Conservation (phyloP, 2,113 vertebrate species). For the Pungitius pungitius region DNA sequence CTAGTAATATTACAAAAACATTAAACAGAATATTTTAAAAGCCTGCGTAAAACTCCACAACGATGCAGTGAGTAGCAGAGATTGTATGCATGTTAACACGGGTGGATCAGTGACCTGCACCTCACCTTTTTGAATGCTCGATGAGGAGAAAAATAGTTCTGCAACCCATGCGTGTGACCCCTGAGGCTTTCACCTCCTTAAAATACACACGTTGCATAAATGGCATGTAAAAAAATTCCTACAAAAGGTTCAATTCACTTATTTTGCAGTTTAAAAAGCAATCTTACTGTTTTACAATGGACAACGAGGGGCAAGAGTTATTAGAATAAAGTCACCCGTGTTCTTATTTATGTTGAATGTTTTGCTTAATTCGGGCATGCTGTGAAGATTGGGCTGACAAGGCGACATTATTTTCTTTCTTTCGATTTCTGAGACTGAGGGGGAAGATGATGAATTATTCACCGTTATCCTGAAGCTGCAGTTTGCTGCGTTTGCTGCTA, state of each 20-base stretch:
- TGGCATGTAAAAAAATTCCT: not conserved
- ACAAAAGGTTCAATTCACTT: not conserved
- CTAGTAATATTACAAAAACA: not conserved
- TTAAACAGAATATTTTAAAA: slow-evolving; percentile 5
- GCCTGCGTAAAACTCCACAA: not conserved
- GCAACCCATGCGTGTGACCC: not conserved
- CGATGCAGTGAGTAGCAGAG: slow-evolving; percentile 2
- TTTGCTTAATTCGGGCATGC: not conserved
- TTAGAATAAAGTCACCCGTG: not conserved
- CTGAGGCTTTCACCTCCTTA: not conserved
- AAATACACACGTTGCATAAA: not conserved
- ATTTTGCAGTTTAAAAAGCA: not conserved
- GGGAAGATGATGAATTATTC: slow-evolving; percentile 70
- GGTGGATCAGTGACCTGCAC: not conserved
- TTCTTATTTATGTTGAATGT: slow-evolving; percentile 24
- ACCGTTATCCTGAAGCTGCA: slow-evolving; percentile 47
- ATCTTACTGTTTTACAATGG: not conserved
- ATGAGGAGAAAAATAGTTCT: not conserved
- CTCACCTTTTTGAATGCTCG: not conserved
- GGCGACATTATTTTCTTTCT: slow-evolving; percentile 28
- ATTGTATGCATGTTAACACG: not conserved
- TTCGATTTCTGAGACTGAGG: slow-evolving; percentile 25
- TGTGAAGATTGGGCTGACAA: slow-evolving; percentile 25
- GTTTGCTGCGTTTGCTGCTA: slow-evolving; percentile 68
- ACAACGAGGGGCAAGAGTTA: not conserved